Evolutionary conservation across 1,140 invertebrate genomes (phyloP), one percentile per base, ranked within the genome.

Genomic region (Geopemphigus sp.): DNA sequence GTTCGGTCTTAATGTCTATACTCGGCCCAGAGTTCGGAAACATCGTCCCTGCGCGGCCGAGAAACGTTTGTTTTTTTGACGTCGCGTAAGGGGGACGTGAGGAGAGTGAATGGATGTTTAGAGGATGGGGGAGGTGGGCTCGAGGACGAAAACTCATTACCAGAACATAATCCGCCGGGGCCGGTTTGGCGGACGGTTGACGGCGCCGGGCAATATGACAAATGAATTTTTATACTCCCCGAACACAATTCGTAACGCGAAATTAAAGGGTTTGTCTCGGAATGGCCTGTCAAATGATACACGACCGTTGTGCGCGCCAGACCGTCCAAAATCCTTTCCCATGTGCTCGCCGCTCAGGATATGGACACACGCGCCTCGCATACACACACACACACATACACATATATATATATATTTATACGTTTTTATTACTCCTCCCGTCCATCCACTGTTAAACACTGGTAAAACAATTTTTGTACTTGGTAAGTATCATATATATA

Each of bases 181-280:
- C 56, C 24, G 24, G 73, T 47, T n/a, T 11, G 26, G 72, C 61
- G 45, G 73, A 76, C 73, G 73, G 32, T 39, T 39, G 32, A 39
- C 32, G 32, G 32, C 32, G 32, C 32, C 32, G 73, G 73, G 56
- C 32, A 47, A 61, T 76, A 61, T 76, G 73, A 76, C 73, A 76
- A 76, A 76, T 76, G 73, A 76, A 76, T 76, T 76, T 76, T 76
- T 76, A 76, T 61, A 61, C 56, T 61, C 56, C 56, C 73, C 57
- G 26, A 61, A 76, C 54, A 76, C 73, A 61, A 74, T 76, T 76
- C 56, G 73, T 76, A 76, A 76, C 73, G 73, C 54, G 56, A 76
- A 59, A 76, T 76, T 59, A 76, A 76, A 76, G 73, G 73, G 73
- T 76, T 59, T 76, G 73, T 76, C 56, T 45, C 73, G 22, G 8